Evolutionary conservation across 2,797 vertebrate species (phyloP).

Genomic region (Gadopsis bispinosus): DNA sequence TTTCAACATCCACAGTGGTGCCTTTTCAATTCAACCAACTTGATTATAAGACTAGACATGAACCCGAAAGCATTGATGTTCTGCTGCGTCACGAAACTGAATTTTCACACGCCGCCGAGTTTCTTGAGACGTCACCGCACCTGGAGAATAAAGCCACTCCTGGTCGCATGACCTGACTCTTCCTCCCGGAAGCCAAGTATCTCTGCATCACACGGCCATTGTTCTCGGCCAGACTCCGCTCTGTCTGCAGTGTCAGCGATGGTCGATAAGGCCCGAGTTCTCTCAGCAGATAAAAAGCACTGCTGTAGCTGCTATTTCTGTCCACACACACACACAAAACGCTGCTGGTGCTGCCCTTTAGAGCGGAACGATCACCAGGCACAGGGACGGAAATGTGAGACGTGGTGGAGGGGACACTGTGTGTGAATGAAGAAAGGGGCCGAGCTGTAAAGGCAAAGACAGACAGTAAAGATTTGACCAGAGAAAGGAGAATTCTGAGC

Average conservation of each 20-base stretch:
- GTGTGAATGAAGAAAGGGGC: background rate
- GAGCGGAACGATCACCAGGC: conserved; percentile 26
- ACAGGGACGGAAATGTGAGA: conserved; percentile 10
- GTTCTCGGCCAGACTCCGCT: conserved; percentile 26
- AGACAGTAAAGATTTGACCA: background rate
- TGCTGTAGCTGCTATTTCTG: conserved; percentile 18
- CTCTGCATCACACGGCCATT: conserved; percentile 11
- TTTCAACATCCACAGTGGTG: background rate
- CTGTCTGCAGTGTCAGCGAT: conserved; percentile 27
- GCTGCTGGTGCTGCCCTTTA: conserved; percentile 29
- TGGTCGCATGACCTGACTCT: background rate
- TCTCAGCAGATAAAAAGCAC: conserved; percentile 26
- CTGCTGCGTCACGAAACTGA: too few species aligned
- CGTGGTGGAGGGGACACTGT: conserved; percentile 2
- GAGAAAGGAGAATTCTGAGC: background rate
- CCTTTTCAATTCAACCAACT: background rate
- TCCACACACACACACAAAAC: background rate
- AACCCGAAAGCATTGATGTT: too few species aligned
- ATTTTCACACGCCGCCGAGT: background rate
- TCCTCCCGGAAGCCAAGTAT: background rate
- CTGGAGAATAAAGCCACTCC: background rate
- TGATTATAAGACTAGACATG: too few species aligned
- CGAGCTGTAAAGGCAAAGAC: background rate
- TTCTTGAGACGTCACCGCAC: background rate
- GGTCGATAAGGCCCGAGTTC: conserved; percentile 36